phyloP scores from a whole-genome alignment of 2,888 invertebrate genomes.

The Pristionchus arcanus region DNA sequence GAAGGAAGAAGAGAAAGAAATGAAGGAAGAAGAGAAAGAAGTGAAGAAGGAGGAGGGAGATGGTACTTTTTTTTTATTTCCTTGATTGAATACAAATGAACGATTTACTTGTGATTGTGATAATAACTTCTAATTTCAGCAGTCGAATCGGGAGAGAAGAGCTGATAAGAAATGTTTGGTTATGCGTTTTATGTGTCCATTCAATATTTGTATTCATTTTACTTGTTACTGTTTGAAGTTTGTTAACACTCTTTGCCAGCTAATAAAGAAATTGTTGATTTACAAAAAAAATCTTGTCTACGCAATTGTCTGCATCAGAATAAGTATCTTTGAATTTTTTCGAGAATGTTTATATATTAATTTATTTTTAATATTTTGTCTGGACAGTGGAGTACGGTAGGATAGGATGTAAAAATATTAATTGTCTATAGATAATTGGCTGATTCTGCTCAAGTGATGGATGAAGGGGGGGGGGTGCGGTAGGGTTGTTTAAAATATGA shows the following conservation, averaged over 20 bases:
- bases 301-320: not conserved
- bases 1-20: not conserved
- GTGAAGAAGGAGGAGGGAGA: slow-evolving; percentile 42
- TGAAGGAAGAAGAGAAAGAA: not conserved
- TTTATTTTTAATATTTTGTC: not conserved
- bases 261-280: slow-evolving; percentile 7
- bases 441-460: no score
- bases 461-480: no score
- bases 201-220: not conserved
- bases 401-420: no score
- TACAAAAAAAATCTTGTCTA: not conserved
- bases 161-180: not conserved
- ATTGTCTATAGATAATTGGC: no score
- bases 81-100: no score
- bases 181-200: not conserved
- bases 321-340: not conserved
- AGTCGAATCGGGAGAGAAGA: not conserved
- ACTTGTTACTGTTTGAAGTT: slow-evolving; percentile 13
- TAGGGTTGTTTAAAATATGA: no score
- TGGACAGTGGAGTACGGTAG: no score
- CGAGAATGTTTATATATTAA: not conserved
- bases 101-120: not conserved
- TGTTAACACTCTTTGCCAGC: not conserved
- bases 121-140: not conserved
- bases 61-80: not conserved